Percentiles rank a stretch among this genome's conserved stretches.
These are phyloP conservation scores for Biston betularia DNA, from an alignment of 2,888 invertebrate genomes.

Conservation along the genomic window DNA sequence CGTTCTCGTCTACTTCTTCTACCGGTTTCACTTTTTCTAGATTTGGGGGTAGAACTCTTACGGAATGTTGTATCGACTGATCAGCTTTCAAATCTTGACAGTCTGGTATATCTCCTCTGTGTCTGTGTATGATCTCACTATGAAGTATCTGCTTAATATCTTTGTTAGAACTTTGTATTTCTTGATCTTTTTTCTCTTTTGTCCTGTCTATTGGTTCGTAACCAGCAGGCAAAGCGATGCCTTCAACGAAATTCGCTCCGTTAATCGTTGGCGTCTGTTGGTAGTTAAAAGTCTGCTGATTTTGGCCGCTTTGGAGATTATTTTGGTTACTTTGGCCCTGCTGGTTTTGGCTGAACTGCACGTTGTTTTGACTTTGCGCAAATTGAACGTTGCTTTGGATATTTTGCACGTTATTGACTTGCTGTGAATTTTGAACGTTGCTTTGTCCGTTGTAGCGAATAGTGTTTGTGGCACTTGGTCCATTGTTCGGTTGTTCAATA, in stretches of 20 bases:
- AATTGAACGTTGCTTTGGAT: slow-evolving; percentile 12
- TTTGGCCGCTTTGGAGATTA: slow-evolving; percentile 32
- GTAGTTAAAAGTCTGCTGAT: slow-evolving; percentile 33
- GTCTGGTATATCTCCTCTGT: slow-evolving; percentile 66
- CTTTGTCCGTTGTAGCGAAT: slow-evolving; percentile 10
- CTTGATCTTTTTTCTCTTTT: slow-evolving; percentile 62
- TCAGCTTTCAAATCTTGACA: slow-evolving; percentile 74
- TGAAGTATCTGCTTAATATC: slow-evolving; percentile 54
- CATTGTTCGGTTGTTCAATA: slow-evolving; percentile 88
- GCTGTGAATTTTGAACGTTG: slow-evolving; percentile 19
- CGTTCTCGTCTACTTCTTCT: slow-evolving; percentile 83
- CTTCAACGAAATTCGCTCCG: slow-evolving; percentile 57
- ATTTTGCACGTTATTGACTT: slow-evolving; percentile 16
- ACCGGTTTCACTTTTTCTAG: slow-evolving; percentile 61
- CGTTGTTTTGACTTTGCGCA: slow-evolving; percentile 31
- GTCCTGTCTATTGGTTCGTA: slow-evolving; percentile 76
- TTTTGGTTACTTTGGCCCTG: slow-evolving; percentile 25
- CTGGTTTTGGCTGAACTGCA: neutral
- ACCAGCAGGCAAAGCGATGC: slow-evolving; percentile 72
- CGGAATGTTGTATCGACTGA: slow-evolving; percentile 74
- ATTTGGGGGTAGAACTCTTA: slow-evolving; percentile 71
- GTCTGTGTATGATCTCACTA: slow-evolving; percentile 54
- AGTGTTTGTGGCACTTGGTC: slow-evolving; percentile 17
- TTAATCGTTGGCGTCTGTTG: slow-evolving; percentile 43
- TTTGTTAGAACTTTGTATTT: slow-evolving; percentile 60